A percentile compares a stretch with the other conserved stretches of the same genome.
Evolutionary conservation across 2,113 vertebrate species (phyloP).

Genomic region (Furnarius figulus): DNA sequence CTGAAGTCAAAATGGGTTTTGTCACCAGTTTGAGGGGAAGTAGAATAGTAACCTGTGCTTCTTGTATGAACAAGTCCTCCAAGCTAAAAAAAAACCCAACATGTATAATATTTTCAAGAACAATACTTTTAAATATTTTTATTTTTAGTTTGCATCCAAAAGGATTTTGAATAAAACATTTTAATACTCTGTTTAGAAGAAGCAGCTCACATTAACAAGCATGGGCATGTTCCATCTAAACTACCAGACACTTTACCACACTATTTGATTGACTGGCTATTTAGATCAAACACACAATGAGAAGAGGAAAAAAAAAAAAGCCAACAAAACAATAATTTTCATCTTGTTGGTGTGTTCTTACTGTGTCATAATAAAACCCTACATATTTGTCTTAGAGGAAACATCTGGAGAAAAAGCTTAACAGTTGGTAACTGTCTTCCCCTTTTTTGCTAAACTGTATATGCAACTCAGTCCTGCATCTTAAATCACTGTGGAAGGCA

Average conservation of each 20-base stretch:
- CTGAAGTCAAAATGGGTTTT: background rate
- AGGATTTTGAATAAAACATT: background rate
- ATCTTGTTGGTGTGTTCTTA: background rate
- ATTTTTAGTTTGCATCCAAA: background rate
- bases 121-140: background rate
- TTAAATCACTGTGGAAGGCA: background rate
- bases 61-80: background rate
- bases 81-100: background rate
- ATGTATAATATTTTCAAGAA: background rate
- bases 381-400: slow-evolving; percentile 63
- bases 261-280: background rate
- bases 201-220: background rate
- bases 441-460: slow-evolving; percentile 22
- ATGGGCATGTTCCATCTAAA: background rate
- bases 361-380: slow-evolving; percentile 48
- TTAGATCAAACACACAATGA: background rate
- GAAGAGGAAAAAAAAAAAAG: background rate
- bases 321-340: background rate
- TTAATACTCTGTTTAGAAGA: background rate
- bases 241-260: background rate
- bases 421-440: slow-evolving; percentile 47
- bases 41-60: background rate
- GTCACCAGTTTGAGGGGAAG: background rate
- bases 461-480: background rate
- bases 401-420: slow-evolving; percentile 52